Conservation (phyloP, 2,888 invertebrate species). For the Drosophila villosipedis region DNA sequence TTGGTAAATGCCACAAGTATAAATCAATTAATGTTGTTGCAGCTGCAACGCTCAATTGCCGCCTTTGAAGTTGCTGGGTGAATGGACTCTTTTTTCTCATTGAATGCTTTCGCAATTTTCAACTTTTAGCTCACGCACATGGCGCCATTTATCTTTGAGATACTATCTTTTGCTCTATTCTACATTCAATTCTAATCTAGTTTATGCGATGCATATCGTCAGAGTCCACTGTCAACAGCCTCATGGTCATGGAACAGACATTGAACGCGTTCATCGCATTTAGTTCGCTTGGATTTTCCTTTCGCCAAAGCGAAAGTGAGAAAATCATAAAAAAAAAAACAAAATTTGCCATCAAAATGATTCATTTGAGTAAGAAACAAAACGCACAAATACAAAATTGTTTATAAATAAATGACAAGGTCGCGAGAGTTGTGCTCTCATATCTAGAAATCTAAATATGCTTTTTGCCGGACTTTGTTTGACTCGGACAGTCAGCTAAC, state of each 20-base stretch:
- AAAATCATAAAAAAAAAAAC: slow-evolving; percentile 22
- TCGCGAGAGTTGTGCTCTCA: slow-evolving; percentile 49
- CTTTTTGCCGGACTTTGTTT: slow-evolving; percentile 13
- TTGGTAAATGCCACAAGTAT: slow-evolving; percentile 52
- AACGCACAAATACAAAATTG: slow-evolving; percentile 38
- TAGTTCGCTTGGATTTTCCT: slow-evolving; percentile 33
- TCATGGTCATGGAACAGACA: slow-evolving; percentile 61
- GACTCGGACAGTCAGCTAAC: slow-evolving; percentile 30
- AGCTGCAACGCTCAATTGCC: slow-evolving; percentile 68
- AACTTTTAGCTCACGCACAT: slow-evolving; percentile 35
- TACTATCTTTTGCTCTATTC: slow-evolving; percentile 3
- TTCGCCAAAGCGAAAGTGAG: slow-evolving; percentile 59
- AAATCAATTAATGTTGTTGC: slow-evolving; percentile 74
- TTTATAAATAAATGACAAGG: slow-evolving; percentile 72
- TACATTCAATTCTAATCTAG: neutral
- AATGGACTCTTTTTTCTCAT: slow-evolving; percentile 28
- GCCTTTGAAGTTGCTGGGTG: slow-evolving; percentile 65
- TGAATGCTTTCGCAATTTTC: slow-evolving; percentile 48
- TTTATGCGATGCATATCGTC: neutral
- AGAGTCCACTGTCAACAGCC: slow-evolving; percentile 31
- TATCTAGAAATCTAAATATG: slow-evolving; percentile 39
- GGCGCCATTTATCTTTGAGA: slow-evolving; percentile 29
- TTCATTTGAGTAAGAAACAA: slow-evolving; percentile 53
- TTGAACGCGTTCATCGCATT: slow-evolving; percentile 68
- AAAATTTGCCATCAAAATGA: slow-evolving; percentile 58